Evolutionary conservation across 2,888 invertebrate genomes (phyloP).

Genomic region (Ichneumoninae sp.): DNA sequence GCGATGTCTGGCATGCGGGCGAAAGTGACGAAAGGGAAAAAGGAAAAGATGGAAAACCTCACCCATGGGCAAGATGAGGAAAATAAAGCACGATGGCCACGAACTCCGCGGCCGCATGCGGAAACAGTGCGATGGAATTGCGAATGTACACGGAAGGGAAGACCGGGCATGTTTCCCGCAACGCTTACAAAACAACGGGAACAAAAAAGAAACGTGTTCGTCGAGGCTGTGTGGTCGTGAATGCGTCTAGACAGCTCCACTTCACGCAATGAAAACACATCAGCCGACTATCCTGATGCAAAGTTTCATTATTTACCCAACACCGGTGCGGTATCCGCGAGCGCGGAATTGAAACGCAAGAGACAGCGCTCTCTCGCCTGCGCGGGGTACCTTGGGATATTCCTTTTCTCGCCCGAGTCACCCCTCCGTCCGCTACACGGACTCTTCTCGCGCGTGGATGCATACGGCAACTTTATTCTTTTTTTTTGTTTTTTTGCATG

Average conservation of each 20-base stretch:
- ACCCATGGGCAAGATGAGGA: conserved; percentile 42
- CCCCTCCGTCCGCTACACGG: conserved; percentile 17
- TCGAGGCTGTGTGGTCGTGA: conserved; percentile 74
- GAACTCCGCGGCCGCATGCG: conserved; percentile 39
- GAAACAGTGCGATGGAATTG: conserved; percentile 61
- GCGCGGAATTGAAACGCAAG: conserved; percentile 29
- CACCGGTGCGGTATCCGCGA: conserved; percentile 43
- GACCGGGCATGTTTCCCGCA: conserved; percentile 49
- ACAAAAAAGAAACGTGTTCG: conserved; percentile 75
- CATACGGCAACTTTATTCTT: conserved; percentile 20
- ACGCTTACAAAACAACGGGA: conserved; percentile 52
- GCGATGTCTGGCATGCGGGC: conserved; percentile 46
- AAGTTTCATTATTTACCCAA: conserved; percentile 67
- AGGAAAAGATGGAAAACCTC: conserved; percentile 24
- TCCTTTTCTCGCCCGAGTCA: conserved; percentile 53
- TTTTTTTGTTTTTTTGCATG: conserved; percentile 4
- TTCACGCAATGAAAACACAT: conserved; percentile 79
- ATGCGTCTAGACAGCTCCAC: conserved; percentile 81
- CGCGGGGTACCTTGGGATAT: conserved; percentile 48
- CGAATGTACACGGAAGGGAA: conserved; percentile 35
- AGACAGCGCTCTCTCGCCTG: conserved; percentile 26
- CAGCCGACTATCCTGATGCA: conserved; percentile 64
- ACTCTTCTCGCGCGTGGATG: conserved; percentile 26
- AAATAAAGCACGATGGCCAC: conserved; percentile 60
- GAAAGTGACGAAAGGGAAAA: conserved; percentile 38